Evolutionary conservation across 30 jellyfish, hydroid and myxozoan species (phyloP).

Genomic region (Nemopilema nomurai): DNA sequence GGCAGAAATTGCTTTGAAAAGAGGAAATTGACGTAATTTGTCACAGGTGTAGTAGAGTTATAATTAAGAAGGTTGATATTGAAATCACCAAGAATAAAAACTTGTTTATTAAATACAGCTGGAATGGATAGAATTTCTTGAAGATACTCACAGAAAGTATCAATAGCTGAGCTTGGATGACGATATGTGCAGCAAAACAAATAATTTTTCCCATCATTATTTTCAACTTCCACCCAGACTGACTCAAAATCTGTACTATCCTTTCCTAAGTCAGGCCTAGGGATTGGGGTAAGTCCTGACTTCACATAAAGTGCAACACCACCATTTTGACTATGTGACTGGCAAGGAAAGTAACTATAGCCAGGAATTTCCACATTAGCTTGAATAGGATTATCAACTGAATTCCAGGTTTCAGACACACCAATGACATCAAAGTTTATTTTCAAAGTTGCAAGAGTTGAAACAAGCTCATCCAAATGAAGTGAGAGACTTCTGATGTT

Average conservation of each 20-base stretch:
- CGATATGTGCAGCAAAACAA: constrained; percentile 46
- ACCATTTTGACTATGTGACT: constrained; percentile 62
- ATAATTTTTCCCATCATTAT: constrained; percentile 38
- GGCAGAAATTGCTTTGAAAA: constrained; percentile 38
- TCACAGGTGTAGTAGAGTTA: constrained; percentile 6
- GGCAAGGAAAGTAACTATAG: constrained; percentile 32
- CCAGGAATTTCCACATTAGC: constrained; percentile 56
- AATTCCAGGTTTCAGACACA: constrained; percentile 49
- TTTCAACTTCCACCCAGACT: constrained; percentile 59
- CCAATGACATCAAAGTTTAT: constrained; percentile 20
- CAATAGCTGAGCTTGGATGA: constrained; percentile 51
- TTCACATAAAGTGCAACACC: constrained; percentile 68
- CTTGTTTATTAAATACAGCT: constrained; percentile 17
- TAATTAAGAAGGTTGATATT: constrained; percentile 23
- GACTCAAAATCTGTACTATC: constrained; percentile 46
- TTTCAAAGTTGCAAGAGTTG: constrained; percentile 1
- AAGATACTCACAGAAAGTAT: constrained; percentile 20
- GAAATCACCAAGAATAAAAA: constrained; percentile 36
- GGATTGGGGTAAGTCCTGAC: constrained; percentile 36
- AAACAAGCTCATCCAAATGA: constrained; percentile 5
- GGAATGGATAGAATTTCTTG: constrained; percentile 25
- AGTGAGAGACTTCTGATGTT: constrained; percentile 10
- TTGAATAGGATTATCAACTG: constrained; percentile 36
- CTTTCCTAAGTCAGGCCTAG: constrained; percentile 44
- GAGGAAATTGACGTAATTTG: constrained; percentile 23